These are phyloP conservation scores for Montipora capricornis DNA, from an alignment of 64 coral and sea anemone genomes.

Conservation along the genomic window DNA sequence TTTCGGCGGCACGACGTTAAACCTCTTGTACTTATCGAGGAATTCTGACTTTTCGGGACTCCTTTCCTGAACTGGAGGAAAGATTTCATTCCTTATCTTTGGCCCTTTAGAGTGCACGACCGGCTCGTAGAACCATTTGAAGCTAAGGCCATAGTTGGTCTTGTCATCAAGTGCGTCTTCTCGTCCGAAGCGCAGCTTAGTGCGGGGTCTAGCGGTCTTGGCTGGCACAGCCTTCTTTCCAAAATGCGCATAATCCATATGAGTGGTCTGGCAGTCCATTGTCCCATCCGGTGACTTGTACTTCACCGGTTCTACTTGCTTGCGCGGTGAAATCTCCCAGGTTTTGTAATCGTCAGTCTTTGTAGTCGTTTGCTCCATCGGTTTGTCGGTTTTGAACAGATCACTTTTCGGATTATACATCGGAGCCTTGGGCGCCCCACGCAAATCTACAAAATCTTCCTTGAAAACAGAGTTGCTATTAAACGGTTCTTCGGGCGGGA, in stretches of 20 bases:
- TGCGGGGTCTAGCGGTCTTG: slow-evolving; percentile 80
- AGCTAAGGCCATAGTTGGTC: slow-evolving; percentile 85
- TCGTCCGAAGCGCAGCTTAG: slow-evolving; percentile 89
- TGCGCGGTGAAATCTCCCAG: slow-evolving; percentile 80
- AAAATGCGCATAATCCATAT: slow-evolving; percentile 90
- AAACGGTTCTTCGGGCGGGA: slow-evolving; percentile 78
- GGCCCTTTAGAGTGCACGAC: slow-evolving; percentile 69
- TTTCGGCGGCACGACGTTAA: slow-evolving; percentile 83
- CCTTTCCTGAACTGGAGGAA: slow-evolving; percentile 58
- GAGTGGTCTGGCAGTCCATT: slow-evolving; percentile 78
- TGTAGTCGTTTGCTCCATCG: slow-evolving; percentile 77
- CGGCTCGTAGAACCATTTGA: slow-evolving; percentile 73
- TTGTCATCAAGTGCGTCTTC: slow-evolving; percentile 82
- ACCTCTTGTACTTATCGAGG: slow-evolving; percentile 92
- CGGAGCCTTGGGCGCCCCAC: slow-evolving; percentile 75
- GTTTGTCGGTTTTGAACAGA: slow-evolving; percentile 83
- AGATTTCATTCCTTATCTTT: slow-evolving; percentile 81
- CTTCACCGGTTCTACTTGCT: slow-evolving; percentile 79
- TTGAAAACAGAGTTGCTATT: slow-evolving; percentile 87
- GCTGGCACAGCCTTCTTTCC: slow-evolving; percentile 86
- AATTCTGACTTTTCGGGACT: slow-evolving; percentile 78
- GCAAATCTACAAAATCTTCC: slow-evolving; percentile 77
- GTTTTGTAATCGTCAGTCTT: slow-evolving; percentile 67
- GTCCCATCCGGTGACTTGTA: slow-evolving; percentile 84
- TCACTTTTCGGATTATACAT: slow-evolving; percentile 82